phyloP scores from a whole-genome alignment of 2,113 vertebrate genomes.

The Elanus axillaris region DNA sequence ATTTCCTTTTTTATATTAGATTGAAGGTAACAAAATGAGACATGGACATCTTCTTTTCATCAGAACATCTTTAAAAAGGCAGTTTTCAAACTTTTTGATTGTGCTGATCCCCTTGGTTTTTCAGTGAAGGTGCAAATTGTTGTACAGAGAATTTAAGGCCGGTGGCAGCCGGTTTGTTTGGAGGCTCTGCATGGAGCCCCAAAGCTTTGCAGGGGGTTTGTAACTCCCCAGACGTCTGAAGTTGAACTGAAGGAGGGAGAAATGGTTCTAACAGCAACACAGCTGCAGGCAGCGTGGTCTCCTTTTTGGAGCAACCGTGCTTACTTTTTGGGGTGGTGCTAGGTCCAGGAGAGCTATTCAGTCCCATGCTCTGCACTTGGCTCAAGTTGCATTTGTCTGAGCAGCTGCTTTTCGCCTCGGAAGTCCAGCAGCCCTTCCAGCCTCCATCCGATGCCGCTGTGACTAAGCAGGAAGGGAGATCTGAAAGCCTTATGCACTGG shows the following conservation, averaged over 20 bases:
- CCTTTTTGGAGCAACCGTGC: not conserved
- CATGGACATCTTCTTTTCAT: not conserved
- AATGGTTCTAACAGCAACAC: not conserved
- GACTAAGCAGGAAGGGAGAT: not conserved
- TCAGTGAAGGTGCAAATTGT: not conserved
- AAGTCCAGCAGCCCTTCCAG: not conserved
- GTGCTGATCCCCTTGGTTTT: not conserved
- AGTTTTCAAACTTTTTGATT: not conserved
- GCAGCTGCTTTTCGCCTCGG: not conserved
- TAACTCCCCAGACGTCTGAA: not conserved
- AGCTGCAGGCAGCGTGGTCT: not conserved
- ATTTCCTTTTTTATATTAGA: not conserved
- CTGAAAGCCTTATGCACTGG: not conserved
- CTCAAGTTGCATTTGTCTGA: not conserved
- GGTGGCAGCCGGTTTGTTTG: not conserved
- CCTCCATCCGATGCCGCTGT: not conserved
- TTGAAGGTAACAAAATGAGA: not conserved
- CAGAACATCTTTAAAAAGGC: not conserved
- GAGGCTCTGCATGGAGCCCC: accelerated
- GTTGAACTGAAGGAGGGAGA: not conserved
- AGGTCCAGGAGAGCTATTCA: not conserved
- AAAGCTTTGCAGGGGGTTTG: not conserved
- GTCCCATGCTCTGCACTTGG: accelerated
- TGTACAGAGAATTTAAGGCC: not conserved
- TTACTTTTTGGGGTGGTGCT: not conserved